Conservation (phyloP, 2,888 invertebrate genomes). For the Leucoptera coffeella region DNA sequence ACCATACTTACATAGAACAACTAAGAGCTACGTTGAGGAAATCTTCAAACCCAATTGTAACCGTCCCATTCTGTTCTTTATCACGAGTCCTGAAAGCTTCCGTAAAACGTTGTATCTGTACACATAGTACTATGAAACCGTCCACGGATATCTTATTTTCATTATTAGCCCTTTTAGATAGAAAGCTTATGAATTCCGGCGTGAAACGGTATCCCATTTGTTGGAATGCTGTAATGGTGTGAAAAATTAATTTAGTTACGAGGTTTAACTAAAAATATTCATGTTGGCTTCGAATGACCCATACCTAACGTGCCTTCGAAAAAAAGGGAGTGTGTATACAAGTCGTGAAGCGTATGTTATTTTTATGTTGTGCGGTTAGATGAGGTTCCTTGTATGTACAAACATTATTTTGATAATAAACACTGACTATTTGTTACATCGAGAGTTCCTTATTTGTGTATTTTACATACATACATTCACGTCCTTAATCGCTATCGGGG, state of each 20-base stretch:
- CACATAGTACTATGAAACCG: conserved; percentile 82
- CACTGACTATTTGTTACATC: no score
- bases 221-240: conserved; percentile 59
- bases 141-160: conserved; percentile 70
- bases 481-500: no score
- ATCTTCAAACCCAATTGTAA: conserved; percentile 86
- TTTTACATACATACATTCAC: no score
- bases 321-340: no score
- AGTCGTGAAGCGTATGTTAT: no score
- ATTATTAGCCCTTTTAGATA: conserved; percentile 65
- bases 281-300: no score
- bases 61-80: conserved; percentile 70
- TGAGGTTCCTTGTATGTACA: no score
- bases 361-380: no score
- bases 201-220: conserved; percentile 88
- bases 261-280: no score
- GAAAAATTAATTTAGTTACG: conserved; percentile 1
- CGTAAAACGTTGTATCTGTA: conserved; percentile 82
- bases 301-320: no score
- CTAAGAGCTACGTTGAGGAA: conserved; percentile 78
- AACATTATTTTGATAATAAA: no score
- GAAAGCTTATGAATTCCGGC: conserved; percentile 67
- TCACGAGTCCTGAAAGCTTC: conserved; percentile 83
- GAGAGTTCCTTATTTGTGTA: no score
- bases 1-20: conserved; percentile 46